Evolutionary conservation across 2,888 invertebrate genomes (phyloP).

Genomic region (Cerastoderma edule): DNA sequence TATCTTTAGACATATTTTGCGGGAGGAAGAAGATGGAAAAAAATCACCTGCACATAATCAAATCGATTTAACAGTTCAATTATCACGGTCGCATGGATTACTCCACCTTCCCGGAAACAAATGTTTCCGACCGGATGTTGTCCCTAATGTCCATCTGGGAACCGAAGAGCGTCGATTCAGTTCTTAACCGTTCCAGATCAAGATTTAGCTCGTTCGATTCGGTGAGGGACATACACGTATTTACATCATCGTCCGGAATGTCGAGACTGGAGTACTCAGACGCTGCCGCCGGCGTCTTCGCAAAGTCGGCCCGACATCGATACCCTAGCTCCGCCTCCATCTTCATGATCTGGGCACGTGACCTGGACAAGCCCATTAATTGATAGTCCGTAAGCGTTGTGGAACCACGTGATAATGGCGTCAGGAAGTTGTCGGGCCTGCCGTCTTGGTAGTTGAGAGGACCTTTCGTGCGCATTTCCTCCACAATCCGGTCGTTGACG

Average conservation of each 20-base stretch:
- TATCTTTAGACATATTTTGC: no score
- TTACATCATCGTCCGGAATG: conserved; percentile 69
- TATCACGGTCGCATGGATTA: no score
- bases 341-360: conserved; percentile 60
- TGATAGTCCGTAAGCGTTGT: conserved; percentile 51
- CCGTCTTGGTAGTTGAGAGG: conserved; percentile 51
- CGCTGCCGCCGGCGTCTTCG: conserved; percentile 62
- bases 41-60: no score
- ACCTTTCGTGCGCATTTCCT: conserved; percentile 64
- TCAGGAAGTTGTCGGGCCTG: conserved; percentile 49
- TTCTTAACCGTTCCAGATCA: conserved; percentile 64
- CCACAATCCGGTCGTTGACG: conserved; percentile 66
- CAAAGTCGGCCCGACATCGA: conserved; percentile 59
- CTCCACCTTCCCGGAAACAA: conserved; percentile 48
- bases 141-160: conserved; percentile 55
- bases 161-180: conserved; percentile 65
- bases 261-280: conserved; percentile 67
- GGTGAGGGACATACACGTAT: conserved; percentile 68
- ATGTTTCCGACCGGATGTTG: conserved; percentile 54
- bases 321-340: conserved; percentile 54
- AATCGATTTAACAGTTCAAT: no score
- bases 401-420: conserved; percentile 50
- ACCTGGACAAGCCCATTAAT: conserved; percentile 54
- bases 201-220: conserved; percentile 65
- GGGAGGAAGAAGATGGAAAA: no score